A percentile compares a stretch with the other conserved stretches of the same genome.
phyloP scores from a whole-genome alignment of 2,113 vertebrate species.

The Chunga burmeisteri region DNA sequence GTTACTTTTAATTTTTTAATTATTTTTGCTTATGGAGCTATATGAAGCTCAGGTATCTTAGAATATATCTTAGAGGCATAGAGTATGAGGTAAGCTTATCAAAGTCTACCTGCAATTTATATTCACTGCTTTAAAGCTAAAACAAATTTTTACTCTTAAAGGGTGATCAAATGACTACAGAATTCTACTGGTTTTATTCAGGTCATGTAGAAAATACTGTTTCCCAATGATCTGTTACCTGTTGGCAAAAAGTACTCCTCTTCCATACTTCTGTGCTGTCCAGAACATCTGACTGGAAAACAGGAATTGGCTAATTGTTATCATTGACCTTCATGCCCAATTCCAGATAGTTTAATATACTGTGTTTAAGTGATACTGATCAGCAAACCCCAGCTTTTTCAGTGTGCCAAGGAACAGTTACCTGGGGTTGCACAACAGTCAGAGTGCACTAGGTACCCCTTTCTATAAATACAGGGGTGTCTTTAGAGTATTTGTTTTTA shows the following conservation, averaged over 20 bases:
- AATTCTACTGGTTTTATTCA: background rate
- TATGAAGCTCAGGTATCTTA: background rate
- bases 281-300: slow-evolving; percentile 23
- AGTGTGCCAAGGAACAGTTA: background rate
- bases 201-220: background rate
- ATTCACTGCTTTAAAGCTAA: background rate
- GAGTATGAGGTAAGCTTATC: background rate
- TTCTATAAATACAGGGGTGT: background rate
- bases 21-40: background rate
- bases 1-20: background rate
- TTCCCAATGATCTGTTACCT: background rate
- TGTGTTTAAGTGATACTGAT: background rate
- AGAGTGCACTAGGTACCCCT: background rate
- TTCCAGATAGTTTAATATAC: background rate
- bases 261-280: slow-evolving; percentile 1
- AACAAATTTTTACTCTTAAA: background rate
- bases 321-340: background rate
- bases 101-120: background rate
- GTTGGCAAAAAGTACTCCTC: slow-evolving; percentile 1
- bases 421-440: background rate
- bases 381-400: background rate
- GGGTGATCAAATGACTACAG: background rate
- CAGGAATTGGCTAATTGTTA: background rate
- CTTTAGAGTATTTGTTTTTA: background rate
- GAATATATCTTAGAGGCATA: background rate